Percentiles rank a stretch among this genome's conserved stretches.
These are phyloP conservation scores for Chaetorhynchus papuensis DNA, from an alignment of 2,113 vertebrate species.

Conservation along the genomic window DNA sequence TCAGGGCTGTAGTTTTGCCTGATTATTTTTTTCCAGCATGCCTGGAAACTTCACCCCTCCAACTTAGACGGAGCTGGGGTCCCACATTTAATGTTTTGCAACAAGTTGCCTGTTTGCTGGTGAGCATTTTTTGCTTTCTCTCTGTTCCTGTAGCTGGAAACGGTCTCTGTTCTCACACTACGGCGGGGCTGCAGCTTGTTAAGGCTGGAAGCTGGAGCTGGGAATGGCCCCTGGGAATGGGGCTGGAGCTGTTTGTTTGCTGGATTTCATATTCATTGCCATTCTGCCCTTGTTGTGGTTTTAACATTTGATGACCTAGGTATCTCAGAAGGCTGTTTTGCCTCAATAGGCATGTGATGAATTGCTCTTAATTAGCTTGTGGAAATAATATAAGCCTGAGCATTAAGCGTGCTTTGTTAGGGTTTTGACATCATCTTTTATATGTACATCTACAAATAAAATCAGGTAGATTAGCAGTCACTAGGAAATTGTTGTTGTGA, in stretches of 20 bases:
- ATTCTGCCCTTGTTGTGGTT: background rate
- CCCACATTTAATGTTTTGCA: background rate
- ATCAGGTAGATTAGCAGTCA: conserved; percentile 60
- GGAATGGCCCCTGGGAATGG: background rate
- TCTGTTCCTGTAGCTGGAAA: background rate
- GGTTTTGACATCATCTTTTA: conserved; percentile 56
- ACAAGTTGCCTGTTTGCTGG: background rate
- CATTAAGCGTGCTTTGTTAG: conserved; percentile 40
- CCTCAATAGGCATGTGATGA: conserved; percentile 23
- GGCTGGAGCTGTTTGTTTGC: background rate
- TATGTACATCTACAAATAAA: conserved; percentile 49
- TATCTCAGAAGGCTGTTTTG: conserved; percentile 31
- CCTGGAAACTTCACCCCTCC: background rate
- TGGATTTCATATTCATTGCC: background rate
- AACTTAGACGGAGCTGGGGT: background rate
- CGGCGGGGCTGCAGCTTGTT: background rate
- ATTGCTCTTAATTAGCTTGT: conserved; percentile 50
- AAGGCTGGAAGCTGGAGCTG: background rate
- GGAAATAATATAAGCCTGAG: conserved; percentile 35
- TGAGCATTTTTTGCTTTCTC: background rate
- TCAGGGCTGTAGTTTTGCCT: background rate
- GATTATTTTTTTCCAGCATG: background rate
- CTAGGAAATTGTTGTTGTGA: conserved; percentile 46
- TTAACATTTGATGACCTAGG: conserved; percentile 12
- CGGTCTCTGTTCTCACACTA: background rate